Base-by-base conservation (phyloP, 1,140 invertebrate species). In the Aphidius ervi region DNA sequence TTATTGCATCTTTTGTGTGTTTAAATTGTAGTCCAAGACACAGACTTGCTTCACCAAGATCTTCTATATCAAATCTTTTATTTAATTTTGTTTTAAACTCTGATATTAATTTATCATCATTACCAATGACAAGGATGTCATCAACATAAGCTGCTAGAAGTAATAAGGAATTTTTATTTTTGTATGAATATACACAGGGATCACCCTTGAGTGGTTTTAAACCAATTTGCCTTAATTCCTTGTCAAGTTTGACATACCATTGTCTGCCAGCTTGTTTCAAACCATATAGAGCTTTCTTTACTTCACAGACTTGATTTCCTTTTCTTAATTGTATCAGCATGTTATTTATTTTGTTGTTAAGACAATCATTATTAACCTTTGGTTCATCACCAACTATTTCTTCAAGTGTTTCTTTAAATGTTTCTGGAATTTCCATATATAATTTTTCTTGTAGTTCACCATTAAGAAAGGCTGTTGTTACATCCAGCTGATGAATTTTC, bases 61-160 rank as follows among this genome's bases (percentile, higher is more conserved):
- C 56, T 31, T 64, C 64, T 10, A 66, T 64, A 23, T 62, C 47
- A 40, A 66, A 65, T 41, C 9, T n/a, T 40, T 89, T 65, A 97
- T 77, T 59, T 90, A 90, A 71, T 93, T 94, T 78, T 97, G 97
- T 9, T 95, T 79, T 40, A 97, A 93, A 70, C 88, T 86, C 74
- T 96, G 96, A 5, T 94, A 94, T 91, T 98, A 95, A 45, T 89
- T 87, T 50, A 97, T 91, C 79, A 97, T 64, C 39, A n/a, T 59
- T 58, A 20, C 47, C 7, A 3, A 54, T 62, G 10, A 66, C 52
- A 5, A 72, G 49, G 9, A 47, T 47, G 46, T 47, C 46, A 16
- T 47, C 46, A 16, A 47, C 46, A 47, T 47, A 47, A 9, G 20
- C 9, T 9, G 46, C 20, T n/a, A 47, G 9, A 9, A 47, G 9